phyloP scores from a whole-genome alignment of 2,797 vertebrate species.

The Scarus forsteni region DNA sequence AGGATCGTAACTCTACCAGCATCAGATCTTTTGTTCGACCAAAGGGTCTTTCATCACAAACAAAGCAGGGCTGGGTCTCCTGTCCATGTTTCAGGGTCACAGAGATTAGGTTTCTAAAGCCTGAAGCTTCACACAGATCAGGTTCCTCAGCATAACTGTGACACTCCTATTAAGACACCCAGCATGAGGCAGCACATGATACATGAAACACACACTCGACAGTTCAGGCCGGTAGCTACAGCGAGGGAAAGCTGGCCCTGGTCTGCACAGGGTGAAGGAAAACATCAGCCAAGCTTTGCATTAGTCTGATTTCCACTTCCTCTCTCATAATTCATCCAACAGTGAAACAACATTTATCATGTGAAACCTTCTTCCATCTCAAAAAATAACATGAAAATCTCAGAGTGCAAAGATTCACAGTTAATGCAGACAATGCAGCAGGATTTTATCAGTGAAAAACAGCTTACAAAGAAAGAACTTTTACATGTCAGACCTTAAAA shows the following conservation, averaged over 20 bases:
- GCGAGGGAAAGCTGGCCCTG: background rate
- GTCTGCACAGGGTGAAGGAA: background rate
- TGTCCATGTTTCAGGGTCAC: conserved; percentile 48
- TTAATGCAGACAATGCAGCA: too few species aligned
- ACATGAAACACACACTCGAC: conserved; percentile 14
- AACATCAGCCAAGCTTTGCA: conserved; percentile 3
- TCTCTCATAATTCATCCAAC: background rate
- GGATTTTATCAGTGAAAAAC: too few species aligned
- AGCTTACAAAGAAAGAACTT: too few species aligned
- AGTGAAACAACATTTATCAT: background rate
- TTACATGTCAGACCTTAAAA: too few species aligned
- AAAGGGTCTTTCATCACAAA: conserved; percentile 38
- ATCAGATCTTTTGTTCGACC: conserved; percentile 38
- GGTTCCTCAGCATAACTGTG: conserved; percentile 38
- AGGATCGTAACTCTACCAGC: conserved; percentile 7
- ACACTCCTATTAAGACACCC: conserved; percentile 14
- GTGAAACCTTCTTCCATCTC: background rate
- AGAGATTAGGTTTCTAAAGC: conserved; percentile 57
- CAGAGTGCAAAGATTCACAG: too few species aligned
- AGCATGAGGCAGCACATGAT: conserved; percentile 2
- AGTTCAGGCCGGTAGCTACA: background rate
- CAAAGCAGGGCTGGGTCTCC: conserved; percentile 20
- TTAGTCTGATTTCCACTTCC: background rate
- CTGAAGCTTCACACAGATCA: conserved; percentile 53
- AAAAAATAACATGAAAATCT: background rate